These are phyloP conservation scores for Clarias magur DNA, from an alignment of 2,113 vertebrate genomes.

Conservation along the genomic window DNA sequence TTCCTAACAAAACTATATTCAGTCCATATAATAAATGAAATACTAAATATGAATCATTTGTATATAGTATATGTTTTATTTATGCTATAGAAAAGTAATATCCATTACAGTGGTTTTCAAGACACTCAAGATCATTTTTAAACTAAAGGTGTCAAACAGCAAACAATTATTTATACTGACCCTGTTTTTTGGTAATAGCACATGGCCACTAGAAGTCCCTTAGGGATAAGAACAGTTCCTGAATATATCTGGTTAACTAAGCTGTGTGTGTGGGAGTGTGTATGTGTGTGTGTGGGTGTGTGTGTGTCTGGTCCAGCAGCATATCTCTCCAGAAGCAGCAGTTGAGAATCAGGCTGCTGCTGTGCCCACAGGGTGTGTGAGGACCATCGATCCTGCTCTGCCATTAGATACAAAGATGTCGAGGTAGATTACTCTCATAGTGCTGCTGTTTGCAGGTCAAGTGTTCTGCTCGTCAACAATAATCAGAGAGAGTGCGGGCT, in stretches of 20 bases:
- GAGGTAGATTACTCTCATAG: constrained; percentile 64
- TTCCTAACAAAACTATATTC: background rate
- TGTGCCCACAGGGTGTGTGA: constrained; percentile 57
- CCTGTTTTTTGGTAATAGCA: constrained; percentile 38
- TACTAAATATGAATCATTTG: background rate
- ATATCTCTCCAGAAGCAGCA: constrained; percentile 44
- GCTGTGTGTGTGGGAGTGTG: constrained; percentile 21
- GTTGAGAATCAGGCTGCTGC: constrained; percentile 43
- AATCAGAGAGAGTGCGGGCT: constrained; percentile 59
- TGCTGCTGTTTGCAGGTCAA: constrained; percentile 64
- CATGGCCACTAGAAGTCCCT: constrained; percentile 39
- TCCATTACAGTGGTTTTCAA: constrained; percentile 1
- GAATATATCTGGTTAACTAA: constrained; percentile 58
- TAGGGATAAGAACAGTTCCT: constrained; percentile 41
- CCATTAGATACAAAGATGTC: constrained; percentile 66
- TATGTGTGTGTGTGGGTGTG: background rate
- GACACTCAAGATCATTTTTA: constrained; percentile 35
- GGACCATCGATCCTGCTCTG: constrained; percentile 59
- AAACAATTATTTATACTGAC: constrained; percentile 49
- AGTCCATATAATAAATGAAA: background rate
- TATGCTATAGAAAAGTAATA: background rate
- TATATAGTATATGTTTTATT: background rate
- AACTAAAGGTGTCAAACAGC: constrained; percentile 42
- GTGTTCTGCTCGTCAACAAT: constrained; percentile 64
- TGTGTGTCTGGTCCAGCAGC: constrained; percentile 32